Percentiles rank a stretch among this genome's conserved stretches.
phyloP scores from a whole-genome alignment of 2,113 vertebrate genomes.

The Anolis carolinensis region DNA sequence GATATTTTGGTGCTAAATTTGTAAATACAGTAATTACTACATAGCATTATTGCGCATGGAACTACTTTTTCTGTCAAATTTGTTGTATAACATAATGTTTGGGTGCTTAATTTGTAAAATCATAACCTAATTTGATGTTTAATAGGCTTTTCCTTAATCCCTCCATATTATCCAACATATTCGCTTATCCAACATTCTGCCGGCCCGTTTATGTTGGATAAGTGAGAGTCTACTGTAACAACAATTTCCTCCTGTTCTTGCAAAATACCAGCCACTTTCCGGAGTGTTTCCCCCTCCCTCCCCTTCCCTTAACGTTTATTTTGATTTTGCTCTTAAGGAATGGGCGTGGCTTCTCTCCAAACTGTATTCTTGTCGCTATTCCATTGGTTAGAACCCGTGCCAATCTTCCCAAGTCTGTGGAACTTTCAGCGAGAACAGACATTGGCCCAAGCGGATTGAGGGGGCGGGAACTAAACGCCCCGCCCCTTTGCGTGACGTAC shows the following conservation, averaged over 20 bases:
- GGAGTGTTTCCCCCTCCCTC: not conserved
- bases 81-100: too few relatives aligned
- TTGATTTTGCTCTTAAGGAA: not conserved
- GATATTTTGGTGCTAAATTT: too few relatives aligned
- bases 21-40: too few relatives aligned
- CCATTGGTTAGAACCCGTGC: conserved; percentile 47
- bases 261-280: not conserved
- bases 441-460: conserved; percentile 56
- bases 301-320: not conserved
- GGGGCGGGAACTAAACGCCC: not conserved
- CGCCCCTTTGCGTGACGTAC: conserved; percentile 36
- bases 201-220: too few relatives aligned
- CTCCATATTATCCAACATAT: too few relatives aligned
- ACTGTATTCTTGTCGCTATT: conserved; percentile 78
- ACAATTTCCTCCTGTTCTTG: not conserved
- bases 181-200: too few relatives aligned
- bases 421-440: not conserved
- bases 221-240: too few relatives aligned
- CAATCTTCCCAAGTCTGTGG: not conserved
- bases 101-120: too few relatives aligned
- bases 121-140: too few relatives aligned
- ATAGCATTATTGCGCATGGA: too few relatives aligned
- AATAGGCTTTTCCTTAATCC: too few relatives aligned
- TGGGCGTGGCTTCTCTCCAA: not conserved
- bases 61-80: too few relatives aligned